Evolutionary conservation across 2,113 vertebrate genomes (phyloP).

Genomic region (Rallus limicola): DNA sequence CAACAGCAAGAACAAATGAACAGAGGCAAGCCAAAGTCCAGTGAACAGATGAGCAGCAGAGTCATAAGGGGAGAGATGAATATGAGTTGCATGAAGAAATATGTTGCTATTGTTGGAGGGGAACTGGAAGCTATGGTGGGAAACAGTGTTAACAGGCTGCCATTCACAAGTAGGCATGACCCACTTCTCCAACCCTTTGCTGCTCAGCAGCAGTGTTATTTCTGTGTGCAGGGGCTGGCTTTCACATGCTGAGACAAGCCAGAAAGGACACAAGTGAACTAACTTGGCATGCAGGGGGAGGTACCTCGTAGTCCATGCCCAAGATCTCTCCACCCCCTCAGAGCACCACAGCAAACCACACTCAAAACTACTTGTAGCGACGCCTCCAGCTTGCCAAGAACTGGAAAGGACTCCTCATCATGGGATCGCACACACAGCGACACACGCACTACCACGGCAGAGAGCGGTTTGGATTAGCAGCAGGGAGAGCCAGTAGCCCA

Average conservation of each 20-base stretch:
- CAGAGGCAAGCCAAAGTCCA: background rate
- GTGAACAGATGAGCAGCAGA: background rate
- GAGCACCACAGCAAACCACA: background rate
- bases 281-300: accelerated
- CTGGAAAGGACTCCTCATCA: background rate
- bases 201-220: background rate
- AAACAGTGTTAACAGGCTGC: background rate
- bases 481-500: background rate
- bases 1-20: background rate
- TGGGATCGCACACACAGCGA: background rate
- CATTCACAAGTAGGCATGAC: background rate
- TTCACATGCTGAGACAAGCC: background rate
- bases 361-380: background rate
- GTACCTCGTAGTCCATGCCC: background rate
- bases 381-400: background rate
- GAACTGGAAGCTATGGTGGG: accelerated
- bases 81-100: background rate
- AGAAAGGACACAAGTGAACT: accelerated
- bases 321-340: background rate
- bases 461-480: background rate
- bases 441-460: accelerated
- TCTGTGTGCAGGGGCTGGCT: background rate
- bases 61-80: background rate
- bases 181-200: background rate
- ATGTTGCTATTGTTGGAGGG: accelerated